Percentiles rank a stretch among this genome's conserved stretches.
These are phyloP conservation scores for Gonioctena quinquepunctata DNA, from an alignment of 1,140 invertebrate genomes.

Conservation along the genomic window DNA sequence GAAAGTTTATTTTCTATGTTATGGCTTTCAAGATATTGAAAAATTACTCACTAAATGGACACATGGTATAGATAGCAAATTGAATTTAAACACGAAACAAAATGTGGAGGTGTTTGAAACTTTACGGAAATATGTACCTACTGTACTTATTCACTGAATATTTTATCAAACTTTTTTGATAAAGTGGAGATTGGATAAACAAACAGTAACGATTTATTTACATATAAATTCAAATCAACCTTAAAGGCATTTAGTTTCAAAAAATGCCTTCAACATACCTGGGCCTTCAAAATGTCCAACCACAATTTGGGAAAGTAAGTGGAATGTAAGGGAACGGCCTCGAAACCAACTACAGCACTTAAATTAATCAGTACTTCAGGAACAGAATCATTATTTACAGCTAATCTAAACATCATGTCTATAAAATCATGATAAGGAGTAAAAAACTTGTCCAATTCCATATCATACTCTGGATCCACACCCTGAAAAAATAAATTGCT, in stretches of 20 bases:
- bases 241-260: too few species aligned
- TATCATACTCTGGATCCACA: conserved; percentile 79
- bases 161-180: too few species aligned
- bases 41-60: not conserved
- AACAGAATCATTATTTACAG: conserved; percentile 80
- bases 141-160: too few species aligned
- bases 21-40: not conserved
- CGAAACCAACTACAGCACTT: conserved; percentile 84
- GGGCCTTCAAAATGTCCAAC: conserved; percentile 78
- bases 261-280: conserved; percentile 64
- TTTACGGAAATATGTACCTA: too few species aligned
- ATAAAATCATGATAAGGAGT: conserved; percentile 82
- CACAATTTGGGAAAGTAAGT: conserved; percentile 84
- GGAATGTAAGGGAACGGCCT: conserved; percentile 81
- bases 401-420: conserved; percentile 86
- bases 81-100: too few species aligned
- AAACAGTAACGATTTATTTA: too few species aligned
- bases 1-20: too few species aligned
- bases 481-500: conserved; percentile 58
- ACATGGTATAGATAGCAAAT: too few species aligned
- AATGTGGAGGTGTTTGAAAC: too few species aligned
- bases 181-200: too few species aligned
- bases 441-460: conserved; percentile 76
- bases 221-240: too few species aligned
- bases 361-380: conserved; percentile 78